Percentiles rank a stretch among this genome's conserved stretches.
phyloP scores from a whole-genome alignment of 2,888 invertebrate genomes.

The Xestobium rufovillosum region DNA sequence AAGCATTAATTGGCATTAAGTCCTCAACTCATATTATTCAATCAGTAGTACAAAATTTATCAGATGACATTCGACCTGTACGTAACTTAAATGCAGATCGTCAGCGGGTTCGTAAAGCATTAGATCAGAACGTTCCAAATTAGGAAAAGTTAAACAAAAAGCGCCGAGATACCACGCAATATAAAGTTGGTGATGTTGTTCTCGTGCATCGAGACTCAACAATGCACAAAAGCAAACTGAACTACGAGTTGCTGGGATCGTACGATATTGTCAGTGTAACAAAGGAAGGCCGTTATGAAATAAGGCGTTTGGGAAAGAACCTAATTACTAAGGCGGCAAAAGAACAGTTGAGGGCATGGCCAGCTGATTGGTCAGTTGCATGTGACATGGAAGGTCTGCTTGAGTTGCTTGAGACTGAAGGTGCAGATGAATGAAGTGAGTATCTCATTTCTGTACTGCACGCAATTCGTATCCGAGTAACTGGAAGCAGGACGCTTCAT shows the following conservation, averaged over 20 bases:
- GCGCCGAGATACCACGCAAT: constrained; percentile 17
- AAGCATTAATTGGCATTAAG: constrained; percentile 20
- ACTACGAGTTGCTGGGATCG: constrained; percentile 22
- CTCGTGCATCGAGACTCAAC: constrained; percentile 22
- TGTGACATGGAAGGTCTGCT: constrained; percentile 8
- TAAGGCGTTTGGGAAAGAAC: constrained; percentile 15
- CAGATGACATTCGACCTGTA: constrained; percentile 16
- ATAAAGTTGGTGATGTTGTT: constrained; percentile 21
- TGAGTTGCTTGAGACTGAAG: neutral
- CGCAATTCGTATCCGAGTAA: too few relatives aligned
- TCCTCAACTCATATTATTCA: constrained; percentile 22
- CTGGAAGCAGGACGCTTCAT: too few relatives aligned
- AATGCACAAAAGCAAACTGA: constrained; percentile 21
- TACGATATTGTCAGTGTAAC: constrained; percentile 18
- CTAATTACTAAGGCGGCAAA: constrained; percentile 16
- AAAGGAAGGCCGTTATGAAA: constrained; percentile 13
- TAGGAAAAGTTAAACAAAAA: constrained; percentile 13
- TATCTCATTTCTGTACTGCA: too few relatives aligned
- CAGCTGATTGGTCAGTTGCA: constrained; percentile 14
- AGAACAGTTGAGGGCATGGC: constrained; percentile 17
- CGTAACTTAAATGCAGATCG: constrained; percentile 18
- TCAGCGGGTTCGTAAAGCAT: constrained; percentile 11
- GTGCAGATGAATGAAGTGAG: too few relatives aligned
- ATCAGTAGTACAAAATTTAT: constrained; percentile 18
- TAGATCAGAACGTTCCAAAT: constrained; percentile 5